Base-by-base conservation (phyloP, 92 coral and sea anemone species). In the Phenganax marumi region DNA sequence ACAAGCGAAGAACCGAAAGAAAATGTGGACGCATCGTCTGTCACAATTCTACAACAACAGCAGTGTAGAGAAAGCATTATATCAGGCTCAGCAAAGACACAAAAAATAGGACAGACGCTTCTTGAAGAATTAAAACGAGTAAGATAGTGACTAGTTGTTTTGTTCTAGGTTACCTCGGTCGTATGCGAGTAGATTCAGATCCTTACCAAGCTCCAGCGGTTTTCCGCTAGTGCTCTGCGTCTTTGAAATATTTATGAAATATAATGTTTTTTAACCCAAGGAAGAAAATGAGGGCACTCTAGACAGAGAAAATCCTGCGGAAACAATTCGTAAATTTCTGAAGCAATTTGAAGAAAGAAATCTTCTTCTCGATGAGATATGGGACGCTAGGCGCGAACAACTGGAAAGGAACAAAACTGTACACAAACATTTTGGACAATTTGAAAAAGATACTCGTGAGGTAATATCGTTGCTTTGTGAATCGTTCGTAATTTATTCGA, bases 1-100 rank as follows among this genome's bases (percentile, higher is more conserved):
- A 96, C 99, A 21, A 96, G 99, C 85, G 99, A 96, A 76, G 99
- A 96, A 65, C 99, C 99, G 47, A 91, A 89, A 69, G 99, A 96
- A 82, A 96, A 96, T 68, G 97, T 96, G n/a, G 97, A 92, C 71
- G 97, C 93, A 6, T 90, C 97, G 7, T 90, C 97, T 62, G 80
- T 90, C 54, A 81, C 93, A 86, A 88, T 92, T 65, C 91, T 94
- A 33, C 90, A 89, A 46, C 99, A 96, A 77, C 94, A 88, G 55
- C 99, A 96, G 74, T 88, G 89, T 14, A 81, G 91, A 77, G 99
- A 96, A 77, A 85, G 97, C 49, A 87, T 96, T 61, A 89, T 92
- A 17, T 89, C 89, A 5, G 93, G 93, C 49, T 96, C 99, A 25
- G 96, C 89, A 53, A 91, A 94, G 83, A 86, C 93, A 84, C 96